Evolutionary conservation across 2,888 invertebrate species (phyloP), one percentile per base, ranked within the genome.

Genomic region (Seira musarum): DNA sequence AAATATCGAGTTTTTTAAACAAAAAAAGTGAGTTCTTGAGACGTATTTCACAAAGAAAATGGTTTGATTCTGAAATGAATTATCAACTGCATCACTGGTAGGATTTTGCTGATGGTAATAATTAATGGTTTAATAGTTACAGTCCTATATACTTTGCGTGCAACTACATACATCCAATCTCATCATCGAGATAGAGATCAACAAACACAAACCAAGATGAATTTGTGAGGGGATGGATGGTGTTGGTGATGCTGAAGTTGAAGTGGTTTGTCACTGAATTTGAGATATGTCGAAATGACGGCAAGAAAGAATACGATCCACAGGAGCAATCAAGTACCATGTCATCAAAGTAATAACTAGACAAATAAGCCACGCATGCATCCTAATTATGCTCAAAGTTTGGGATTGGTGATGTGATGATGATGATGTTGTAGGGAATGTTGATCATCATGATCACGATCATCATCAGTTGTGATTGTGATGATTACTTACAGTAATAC

Each of bases 301-400:
- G n/a, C 10, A 35, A 68, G 68, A 75, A 19, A 63, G 63, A 19
- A 75, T 22, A 65, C 66, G 66, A 77, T 77, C 77, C 77, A 71
- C 77, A 77, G 77, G 77, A 77, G 77, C 77, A 77, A 77, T 77
- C 71, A 69, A 77, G 15, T 77, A 77, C 70, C 77, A 77, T 77
- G 77, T 77, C 70, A 77, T 77, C 77, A 77, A 77, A 77, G 77
- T 77, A 77, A 77, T 77, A 77, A 77, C 70, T 77, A 77, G 70
- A 77, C 77, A 77, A 77, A 77, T 77, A 70, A 77, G 77, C 77
- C 77, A 77, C 77, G 77, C 77, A 77, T 77, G 77, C 70, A 77
- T 77, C 77, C 77, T 77, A 77, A 77, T 77, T 77, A 77, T 49
- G 15, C 49, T 3, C 49, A 49, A n/a, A 49, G 77, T 71, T 71